A percentile compares a stretch with the other conserved stretches of the same genome.
Conservation (phyloP, 2,797 vertebrate species). For the Prionace glauca region DNA sequence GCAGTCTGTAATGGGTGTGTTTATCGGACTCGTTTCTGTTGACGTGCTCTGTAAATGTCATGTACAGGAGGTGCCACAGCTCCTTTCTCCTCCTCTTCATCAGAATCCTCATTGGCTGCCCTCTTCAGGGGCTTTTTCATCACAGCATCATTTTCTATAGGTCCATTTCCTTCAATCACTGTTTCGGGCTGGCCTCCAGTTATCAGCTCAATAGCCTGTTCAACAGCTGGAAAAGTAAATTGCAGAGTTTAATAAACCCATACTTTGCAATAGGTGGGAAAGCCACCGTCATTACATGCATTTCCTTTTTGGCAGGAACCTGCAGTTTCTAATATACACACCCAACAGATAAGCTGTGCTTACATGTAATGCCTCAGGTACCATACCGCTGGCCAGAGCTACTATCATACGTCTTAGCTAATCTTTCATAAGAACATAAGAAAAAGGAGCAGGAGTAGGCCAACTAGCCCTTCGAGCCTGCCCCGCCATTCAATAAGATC, state of each 20-base stretch:
- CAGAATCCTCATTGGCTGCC: constrained; percentile 82
- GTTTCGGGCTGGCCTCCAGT: constrained; percentile 80
- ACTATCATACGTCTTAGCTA: neutral
- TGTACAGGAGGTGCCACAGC: constrained; percentile 88
- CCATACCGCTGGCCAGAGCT: neutral
- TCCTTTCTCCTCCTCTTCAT: constrained; percentile 95
- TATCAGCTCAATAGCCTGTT: constrained; percentile 87
- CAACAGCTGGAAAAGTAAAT: constrained; percentile 61
- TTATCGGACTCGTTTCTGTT: constrained; percentile 97
- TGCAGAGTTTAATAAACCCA: constrained; percentile 43
- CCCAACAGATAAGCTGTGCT: neutral
- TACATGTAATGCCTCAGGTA: neutral
- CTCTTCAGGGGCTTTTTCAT: constrained; percentile 86
- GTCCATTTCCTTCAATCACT: constrained; percentile 80
- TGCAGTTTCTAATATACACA: neutral
- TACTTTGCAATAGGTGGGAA: neutral
- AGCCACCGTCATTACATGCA: neutral
- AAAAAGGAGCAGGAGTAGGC: no score
- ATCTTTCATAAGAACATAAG: no score
- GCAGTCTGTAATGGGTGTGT: constrained; percentile 9
- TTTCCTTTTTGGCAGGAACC: neutral
- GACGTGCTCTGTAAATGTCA: constrained; percentile 92
- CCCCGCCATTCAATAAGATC: no score
- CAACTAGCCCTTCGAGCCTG: no score
- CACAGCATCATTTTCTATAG: constrained; percentile 79